Conservation (phyloP, 1,140 invertebrate species). For the Monochamus saltuarius region DNA sequence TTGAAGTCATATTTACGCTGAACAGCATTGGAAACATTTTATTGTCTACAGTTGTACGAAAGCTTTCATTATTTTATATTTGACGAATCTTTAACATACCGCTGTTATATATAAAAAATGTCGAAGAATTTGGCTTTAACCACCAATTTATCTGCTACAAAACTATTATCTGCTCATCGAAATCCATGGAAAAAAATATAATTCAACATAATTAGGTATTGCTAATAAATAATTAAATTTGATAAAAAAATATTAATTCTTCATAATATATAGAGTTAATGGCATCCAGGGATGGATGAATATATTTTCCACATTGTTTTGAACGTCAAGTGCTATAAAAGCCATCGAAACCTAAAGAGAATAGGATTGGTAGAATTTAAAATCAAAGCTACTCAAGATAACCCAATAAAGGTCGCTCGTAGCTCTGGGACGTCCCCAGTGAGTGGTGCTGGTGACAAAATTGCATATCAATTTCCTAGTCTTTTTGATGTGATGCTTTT, state of each 20-base stretch:
- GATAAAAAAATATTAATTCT: constrained; percentile 30
- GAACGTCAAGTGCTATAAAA: constrained; percentile 15
- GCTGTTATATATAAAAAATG: too few species aligned
- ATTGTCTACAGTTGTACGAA: too few species aligned
- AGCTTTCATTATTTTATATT: too few species aligned
- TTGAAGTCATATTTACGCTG: too few species aligned
- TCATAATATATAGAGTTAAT: constrained; percentile 11
- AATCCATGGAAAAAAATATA: too few species aligned
- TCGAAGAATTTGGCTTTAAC: too few species aligned
- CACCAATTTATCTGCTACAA: too few species aligned
- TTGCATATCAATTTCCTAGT: constrained; percentile 22
- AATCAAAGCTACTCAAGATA: constrained; percentile 25
- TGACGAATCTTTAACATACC: too few species aligned
- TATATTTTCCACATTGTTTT: constrained; percentile 9
- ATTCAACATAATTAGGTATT: too few species aligned
- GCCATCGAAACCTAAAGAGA: constrained; percentile 12
- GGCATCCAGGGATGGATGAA: too few species aligned
- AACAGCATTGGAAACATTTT: too few species aligned
- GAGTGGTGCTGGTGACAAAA: constrained; percentile 18
- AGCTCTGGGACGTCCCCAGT: neutral
- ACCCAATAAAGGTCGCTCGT: constrained; percentile 19
- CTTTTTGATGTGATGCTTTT: constrained; percentile 22
- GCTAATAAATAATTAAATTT: constrained; percentile 12
- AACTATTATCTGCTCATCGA: too few species aligned
- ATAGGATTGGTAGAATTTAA: constrained; percentile 17